Percentiles rank a stretch among this genome's conserved stretches.
These are phyloP conservation scores for Cinclus cinclus DNA, from an alignment of 2,113 vertebrate genomes.

Conservation along the genomic window DNA sequence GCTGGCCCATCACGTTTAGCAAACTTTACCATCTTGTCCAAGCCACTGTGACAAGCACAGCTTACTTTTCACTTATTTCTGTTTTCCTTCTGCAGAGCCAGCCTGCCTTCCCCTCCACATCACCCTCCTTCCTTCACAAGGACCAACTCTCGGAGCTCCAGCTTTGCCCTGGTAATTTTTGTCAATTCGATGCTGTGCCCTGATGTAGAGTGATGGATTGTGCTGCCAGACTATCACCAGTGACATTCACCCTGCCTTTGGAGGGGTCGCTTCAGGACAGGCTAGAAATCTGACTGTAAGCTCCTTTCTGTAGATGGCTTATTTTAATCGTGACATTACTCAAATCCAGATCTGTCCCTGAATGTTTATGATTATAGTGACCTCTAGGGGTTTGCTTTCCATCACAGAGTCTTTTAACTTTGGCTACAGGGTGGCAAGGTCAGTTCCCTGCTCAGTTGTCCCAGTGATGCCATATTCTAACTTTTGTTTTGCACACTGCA, in stretches of 20 bases:
- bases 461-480: neutral
- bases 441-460: slow-evolving; percentile 6
- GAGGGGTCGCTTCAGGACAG: neutral
- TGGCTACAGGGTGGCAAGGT: neutral
- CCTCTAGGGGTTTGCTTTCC: slow-evolving; percentile 71
- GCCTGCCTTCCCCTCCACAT: neutral
- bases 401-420: neutral
- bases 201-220: neutral
- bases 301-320: neutral
- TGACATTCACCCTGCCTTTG: neutral
- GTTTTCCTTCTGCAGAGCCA: neutral
- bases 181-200: neutral
- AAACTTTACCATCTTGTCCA: neutral
- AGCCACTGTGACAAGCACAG: neutral
- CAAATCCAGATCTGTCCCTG: neutral
- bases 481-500: neutral
- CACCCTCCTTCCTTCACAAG: neutral
- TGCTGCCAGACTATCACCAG: neutral
- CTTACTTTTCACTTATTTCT: neutral
- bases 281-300: neutral
- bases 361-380: slow-evolving; percentile 69
- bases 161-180: neutral
- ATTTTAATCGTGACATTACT: neutral
- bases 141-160: neutral
- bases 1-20: neutral